A percentile compares a stretch with the other conserved stretches of the same genome.
Evolutionary conservation across 2,797 vertebrate genomes (phyloP).

Genomic region (Lacerta viridis): DNA sequence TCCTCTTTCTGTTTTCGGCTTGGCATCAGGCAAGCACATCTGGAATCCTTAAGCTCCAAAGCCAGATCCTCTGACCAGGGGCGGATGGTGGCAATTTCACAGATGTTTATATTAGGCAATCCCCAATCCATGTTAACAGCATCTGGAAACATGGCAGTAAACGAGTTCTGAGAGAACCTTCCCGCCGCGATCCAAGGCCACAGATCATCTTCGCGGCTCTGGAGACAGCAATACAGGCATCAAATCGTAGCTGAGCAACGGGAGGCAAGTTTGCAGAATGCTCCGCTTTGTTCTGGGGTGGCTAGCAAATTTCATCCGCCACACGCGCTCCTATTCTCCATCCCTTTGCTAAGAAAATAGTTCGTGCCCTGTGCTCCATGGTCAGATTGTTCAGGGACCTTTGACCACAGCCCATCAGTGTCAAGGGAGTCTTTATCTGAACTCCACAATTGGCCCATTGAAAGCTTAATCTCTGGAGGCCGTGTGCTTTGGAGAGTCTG

Average conservation of each 20-base stretch:
- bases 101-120: not conserved
- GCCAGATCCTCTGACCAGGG: not conserved
- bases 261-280: too few relatives aligned
- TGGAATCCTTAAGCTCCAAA: not conserved
- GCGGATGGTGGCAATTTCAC: not conserved
- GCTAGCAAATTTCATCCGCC: too few relatives aligned
- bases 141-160: not conserved
- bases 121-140: not conserved
- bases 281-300: too few relatives aligned
- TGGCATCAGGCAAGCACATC: not conserved
- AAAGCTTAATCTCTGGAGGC: conserved; percentile 10
- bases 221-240: not conserved
- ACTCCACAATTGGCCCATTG: conserved; percentile 23
- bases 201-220: too few relatives aligned
- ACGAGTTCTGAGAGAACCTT: not conserved
- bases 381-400: not conserved
- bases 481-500: not conserved
- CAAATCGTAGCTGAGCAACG: not conserved
- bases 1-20: not conserved
- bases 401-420: not conserved
- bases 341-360: not conserved
- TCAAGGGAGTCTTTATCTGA: conserved; percentile 19
- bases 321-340: not conserved
- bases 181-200: not conserved
- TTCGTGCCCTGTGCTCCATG: not conserved